Evolutionary conservation across 2,888 invertebrate genomes (phyloP), one percentile per base, ranked within the genome.

Genomic region (Augochlorella aurata): DNA sequence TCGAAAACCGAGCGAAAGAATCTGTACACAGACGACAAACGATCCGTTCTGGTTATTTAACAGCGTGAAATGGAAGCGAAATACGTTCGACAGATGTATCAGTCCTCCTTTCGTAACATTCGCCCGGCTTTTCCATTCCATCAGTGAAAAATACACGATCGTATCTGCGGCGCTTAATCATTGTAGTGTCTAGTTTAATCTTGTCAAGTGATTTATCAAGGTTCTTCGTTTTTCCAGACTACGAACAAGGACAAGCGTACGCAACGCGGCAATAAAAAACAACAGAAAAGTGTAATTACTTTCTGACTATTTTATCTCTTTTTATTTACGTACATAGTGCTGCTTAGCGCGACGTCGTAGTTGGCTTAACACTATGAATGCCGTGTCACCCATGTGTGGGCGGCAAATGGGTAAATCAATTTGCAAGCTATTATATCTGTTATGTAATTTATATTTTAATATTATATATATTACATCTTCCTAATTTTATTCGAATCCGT

Each of bases 271-370:
- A 58, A 58, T 58, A 24, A 58, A 58, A 58, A 58, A 24, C 58
- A 58, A 21, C 58, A 58, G 7, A 58, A 58, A 24, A 58, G 58
- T 58, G 58, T 58, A 58, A 58, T 58, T 58, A 58, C 14, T 58
- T 58, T 24, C 58, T 58, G 58, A 58, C 21, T 58, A 58, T 29
- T 29, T 58, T 58, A 58, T 14, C 14, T 58, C 12, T 58, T 58
- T 58, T 24, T 14, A 5, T 38, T 5, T 38, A 38, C 24, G 14
- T 58, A 14, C 24, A 12, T 58, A 58, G 58, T 58, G 58, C 58
- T 58, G 24, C 2, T 58, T 58, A 58, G 24, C 21, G 24, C 58
- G 24, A 24, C 58, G 24, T 58, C 24, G 24, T 58, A 58, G 58
- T 24, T 58, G 7, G 58, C 24, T 58, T 58, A 5, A 38, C 38